Evolutionary conservation across 1,140 invertebrate genomes (phyloP).

Genomic region (Stratiolaelaps scimitus): DNA sequence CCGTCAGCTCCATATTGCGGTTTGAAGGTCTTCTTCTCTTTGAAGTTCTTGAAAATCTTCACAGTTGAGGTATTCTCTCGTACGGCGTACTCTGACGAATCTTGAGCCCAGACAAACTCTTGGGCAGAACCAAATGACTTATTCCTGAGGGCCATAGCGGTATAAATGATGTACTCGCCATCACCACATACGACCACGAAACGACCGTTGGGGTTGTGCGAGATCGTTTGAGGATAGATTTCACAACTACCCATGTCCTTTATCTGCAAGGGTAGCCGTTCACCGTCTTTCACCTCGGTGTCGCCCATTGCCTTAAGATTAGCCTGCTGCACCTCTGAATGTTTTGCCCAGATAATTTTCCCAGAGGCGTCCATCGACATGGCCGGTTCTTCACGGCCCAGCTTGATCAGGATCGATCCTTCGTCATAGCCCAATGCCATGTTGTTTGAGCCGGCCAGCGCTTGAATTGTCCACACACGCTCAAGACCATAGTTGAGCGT

Average conservation of each 20-base stretch:
- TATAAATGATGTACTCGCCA: conserved; percentile 99
- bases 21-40: conserved; percentile 86
- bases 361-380: conserved; percentile 97
- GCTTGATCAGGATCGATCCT: conserved; percentile 91
- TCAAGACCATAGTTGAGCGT: conserved; percentile 97
- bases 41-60: conserved; percentile 96
- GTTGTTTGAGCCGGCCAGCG: conserved; percentile 88
- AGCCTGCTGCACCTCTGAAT: conserved; percentile 95
- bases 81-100: conserved; percentile 85
- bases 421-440: conserved; percentile 96
- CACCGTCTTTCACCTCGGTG: conserved; percentile 73
- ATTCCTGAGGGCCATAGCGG: conserved; percentile 94
- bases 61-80: conserved; percentile 77
- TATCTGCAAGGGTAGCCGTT: conserved; percentile 74
- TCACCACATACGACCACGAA: conserved; percentile 99
- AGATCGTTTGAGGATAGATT: conserved; percentile 96
- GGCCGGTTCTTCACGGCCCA: conserved; percentile 94
- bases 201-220: conserved; percentile 91
- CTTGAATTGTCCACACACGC: conserved; percentile 92
- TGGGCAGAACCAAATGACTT: conserved; percentile 96
- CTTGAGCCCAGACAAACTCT: conserved; percentile 97
- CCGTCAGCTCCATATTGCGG: conserved; percentile 89
- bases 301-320: conserved; percentile 58
- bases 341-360: conserved; percentile 97
- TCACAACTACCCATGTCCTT: conserved; percentile 99